Percentiles rank a stretch among this genome's conserved stretches.
These are phyloP conservation scores for Parasteatoda tepidariorum DNA, from an alignment of 1,140 invertebrate genomes.

Conservation along the genomic window DNA sequence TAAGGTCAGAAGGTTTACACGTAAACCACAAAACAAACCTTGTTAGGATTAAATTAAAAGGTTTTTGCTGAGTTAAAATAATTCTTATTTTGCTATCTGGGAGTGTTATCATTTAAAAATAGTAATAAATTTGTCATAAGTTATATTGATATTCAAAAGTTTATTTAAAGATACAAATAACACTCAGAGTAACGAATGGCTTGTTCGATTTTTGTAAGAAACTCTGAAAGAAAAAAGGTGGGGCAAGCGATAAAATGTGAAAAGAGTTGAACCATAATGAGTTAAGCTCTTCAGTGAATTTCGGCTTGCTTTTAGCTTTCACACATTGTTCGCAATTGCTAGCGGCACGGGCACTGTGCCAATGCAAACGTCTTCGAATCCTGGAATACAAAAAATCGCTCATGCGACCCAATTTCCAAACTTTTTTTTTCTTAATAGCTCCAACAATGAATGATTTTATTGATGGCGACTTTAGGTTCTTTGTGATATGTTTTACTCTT, in stretches of 20 bases:
- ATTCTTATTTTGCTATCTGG: too few species aligned
- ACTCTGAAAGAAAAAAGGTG: background rate
- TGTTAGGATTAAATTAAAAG: too few species aligned
- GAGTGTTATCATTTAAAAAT: too few species aligned
- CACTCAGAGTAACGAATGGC: too few species aligned
- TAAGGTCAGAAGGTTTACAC: too few species aligned
- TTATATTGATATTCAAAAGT: too few species aligned
- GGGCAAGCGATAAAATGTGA: background rate
- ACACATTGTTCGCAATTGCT: constrained; percentile 18
- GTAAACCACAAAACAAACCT: too few species aligned
- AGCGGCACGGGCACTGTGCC: constrained; percentile 7
- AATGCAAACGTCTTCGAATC: background rate
- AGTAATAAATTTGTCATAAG: too few species aligned
- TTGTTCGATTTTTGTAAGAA: too few species aligned
- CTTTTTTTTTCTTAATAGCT: background rate
- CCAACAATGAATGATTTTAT: background rate
- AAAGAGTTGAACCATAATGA: constrained; percentile 19
- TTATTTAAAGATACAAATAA: too few species aligned
- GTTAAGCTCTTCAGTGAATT: background rate
- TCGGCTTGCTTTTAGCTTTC: background rate
- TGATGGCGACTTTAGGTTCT: background rate
- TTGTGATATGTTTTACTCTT: background rate
- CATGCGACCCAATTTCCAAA: constrained; percentile 1
- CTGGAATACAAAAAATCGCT: constrained; percentile 13
- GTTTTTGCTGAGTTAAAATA: too few species aligned